These are phyloP conservation scores for Bombus consobrinus DNA, from an alignment of 1,140 invertebrate genomes.

Conservation along the genomic window DNA sequence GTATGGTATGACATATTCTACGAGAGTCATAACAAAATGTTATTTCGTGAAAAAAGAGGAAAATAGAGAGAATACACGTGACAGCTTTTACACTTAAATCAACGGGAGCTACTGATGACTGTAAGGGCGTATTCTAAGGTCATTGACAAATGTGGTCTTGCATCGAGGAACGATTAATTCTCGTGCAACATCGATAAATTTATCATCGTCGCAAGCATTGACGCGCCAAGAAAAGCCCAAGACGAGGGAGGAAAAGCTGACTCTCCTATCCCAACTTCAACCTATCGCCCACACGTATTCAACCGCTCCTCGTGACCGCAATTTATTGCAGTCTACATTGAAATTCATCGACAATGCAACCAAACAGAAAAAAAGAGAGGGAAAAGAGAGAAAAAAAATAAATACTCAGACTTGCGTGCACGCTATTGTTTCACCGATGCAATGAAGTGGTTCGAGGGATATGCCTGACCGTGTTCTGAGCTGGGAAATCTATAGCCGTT, in stretches of 20 bases:
- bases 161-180: constrained; percentile 5
- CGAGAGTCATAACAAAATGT: no score
- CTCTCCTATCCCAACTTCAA: background rate
- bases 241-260: background rate
- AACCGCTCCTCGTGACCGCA: background rate
- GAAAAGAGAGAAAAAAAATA: background rate
- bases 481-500: constrained; percentile 50
- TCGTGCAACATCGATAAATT: constrained; percentile 18
- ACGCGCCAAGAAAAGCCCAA: background rate
- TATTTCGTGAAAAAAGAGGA: background rate
- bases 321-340: constrained; percentile 27
- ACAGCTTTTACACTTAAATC: background rate
- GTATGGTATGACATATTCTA: background rate
- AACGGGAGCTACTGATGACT: background rate
- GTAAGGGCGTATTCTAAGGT: background rate
- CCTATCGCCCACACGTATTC: background rate
- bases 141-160: background rate
- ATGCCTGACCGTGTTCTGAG: constrained; percentile 31
- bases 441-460: constrained; percentile 42
- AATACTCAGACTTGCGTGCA: background rate
- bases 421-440: constrained; percentile 21
- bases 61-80: background rate
- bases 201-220: constrained; percentile 11
- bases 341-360: constrained; percentile 11
- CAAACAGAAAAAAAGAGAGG: no score